Percentiles rank a stretch among this genome's conserved stretches.
Evolutionary conservation across 2,797 vertebrate genomes (phyloP).

Genomic region (Aphelocoma californica): DNA sequence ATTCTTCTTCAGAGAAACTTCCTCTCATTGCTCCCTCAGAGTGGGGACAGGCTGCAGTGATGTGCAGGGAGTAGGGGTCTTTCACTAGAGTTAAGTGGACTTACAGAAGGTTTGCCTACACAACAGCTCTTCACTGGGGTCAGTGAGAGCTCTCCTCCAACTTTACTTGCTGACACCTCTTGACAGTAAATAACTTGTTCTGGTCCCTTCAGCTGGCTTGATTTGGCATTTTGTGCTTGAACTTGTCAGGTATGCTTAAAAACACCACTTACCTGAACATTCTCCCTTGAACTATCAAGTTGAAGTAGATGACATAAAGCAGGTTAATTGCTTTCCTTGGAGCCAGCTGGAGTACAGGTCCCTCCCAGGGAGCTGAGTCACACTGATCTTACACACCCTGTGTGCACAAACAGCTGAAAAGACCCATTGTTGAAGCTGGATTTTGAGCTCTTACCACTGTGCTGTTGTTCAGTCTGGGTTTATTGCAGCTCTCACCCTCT

Average conservation of each 20-base stretch:
- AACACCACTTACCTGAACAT: neutral
- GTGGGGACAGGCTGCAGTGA: neutral
- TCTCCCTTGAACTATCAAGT: neutral
- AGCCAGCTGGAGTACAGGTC: neutral
- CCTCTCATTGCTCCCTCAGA: too few relatives aligned
- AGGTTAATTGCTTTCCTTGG: neutral
- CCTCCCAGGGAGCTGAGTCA: neutral
- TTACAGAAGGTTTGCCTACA: neutral
- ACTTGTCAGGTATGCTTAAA: neutral
- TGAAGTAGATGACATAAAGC: neutral
- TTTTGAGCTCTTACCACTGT: fast-evolving
- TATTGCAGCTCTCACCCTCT: neutral
- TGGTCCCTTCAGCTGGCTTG: neutral
- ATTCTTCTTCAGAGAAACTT: neutral
- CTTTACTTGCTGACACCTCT: neutral
- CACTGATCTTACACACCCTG: neutral
- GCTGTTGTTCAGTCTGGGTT: neutral
- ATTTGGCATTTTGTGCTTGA: neutral
- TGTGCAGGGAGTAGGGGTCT: neutral
- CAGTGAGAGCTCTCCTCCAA: neutral
- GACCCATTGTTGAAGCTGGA: neutral
- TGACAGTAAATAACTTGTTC: neutral
- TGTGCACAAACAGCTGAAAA: fast-evolving
- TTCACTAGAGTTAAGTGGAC: too few relatives aligned
- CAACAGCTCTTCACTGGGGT: neutral